Percentiles rank a stretch among this genome's conserved stretches.
phyloP scores from a whole-genome alignment of 2,797 vertebrate genomes.

The Onychomys leucogaster region DNA sequence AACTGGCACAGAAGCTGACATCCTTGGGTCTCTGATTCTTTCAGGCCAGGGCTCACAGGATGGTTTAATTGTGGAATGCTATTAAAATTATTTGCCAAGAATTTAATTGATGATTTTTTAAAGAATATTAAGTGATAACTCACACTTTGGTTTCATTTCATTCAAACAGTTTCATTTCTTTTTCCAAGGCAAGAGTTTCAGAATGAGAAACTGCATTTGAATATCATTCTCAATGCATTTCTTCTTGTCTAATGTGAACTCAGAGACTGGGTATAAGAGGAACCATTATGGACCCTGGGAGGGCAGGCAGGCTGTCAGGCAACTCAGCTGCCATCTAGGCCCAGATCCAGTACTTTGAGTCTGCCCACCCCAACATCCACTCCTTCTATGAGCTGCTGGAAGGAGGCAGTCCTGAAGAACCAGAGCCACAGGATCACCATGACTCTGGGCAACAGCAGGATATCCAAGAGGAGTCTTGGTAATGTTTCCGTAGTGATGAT shows the following conservation, averaged over 20 bases:
- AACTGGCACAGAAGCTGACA: constrained; percentile 51
- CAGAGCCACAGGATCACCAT: neutral
- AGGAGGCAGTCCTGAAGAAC: neutral
- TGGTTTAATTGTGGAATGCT: neutral
- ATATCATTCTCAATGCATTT: neutral
- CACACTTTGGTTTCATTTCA: constrained; percentile 14
- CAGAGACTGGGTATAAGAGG: neutral
- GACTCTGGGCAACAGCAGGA: neutral
- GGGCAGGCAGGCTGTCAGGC: neutral
- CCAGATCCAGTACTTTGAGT: neutral
- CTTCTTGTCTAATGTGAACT: constrained; percentile 36
- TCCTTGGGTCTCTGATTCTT: constrained; percentile 26
- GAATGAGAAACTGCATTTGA: neutral
- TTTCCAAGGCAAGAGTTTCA: constrained; percentile 8
- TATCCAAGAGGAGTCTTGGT: neutral
- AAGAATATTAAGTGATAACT: constrained; percentile 28
- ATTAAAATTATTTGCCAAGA: neutral
- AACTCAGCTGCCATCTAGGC: neutral
- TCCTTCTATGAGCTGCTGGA: neutral
- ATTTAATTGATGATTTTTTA: neutral
- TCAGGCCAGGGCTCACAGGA: neutral
- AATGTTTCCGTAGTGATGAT: neutral
- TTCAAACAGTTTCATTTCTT: constrained; percentile 2
- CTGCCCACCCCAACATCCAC: neutral
- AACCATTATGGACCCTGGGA: neutral